Conservation (phyloP, 1,140 invertebrate genomes). For the Macrosteles quadrilineatus region DNA sequence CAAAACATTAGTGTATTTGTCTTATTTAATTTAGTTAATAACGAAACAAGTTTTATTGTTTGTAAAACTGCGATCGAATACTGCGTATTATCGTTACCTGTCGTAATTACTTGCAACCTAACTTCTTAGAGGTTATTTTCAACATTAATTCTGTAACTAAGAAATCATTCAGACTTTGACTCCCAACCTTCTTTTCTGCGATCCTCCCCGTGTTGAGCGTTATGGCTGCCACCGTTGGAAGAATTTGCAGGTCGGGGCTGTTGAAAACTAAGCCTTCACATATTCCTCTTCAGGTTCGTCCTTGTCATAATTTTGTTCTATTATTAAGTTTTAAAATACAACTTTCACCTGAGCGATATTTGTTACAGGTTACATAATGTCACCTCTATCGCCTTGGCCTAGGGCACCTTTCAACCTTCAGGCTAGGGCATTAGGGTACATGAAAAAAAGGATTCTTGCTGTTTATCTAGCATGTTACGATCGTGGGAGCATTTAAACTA, state of each 20-base stretch:
- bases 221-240: constrained; percentile 79
- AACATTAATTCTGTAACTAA: no score
- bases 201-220: not conserved
- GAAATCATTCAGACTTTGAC: no score
- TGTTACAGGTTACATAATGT: not conserved
- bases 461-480: not conserved
- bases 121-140: no score
- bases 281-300: constrained; percentile 56
- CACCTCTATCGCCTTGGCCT: not conserved
- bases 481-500: not conserved
- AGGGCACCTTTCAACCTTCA: not conserved
- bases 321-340: no score
- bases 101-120: no score
- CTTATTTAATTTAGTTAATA: no score
- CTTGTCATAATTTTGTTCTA: constrained; percentile 7
- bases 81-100: no score
- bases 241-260: constrained; percentile 76
- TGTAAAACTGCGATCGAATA: no score
- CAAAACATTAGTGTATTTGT: no score
- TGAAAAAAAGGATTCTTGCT: not conserved
- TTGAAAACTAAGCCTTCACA: constrained; percentile 61
- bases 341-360: no score
- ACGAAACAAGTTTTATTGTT: no score
- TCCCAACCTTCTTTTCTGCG: no score
- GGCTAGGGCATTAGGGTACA: not conserved